Conservation (phyloP, 2,797 vertebrate genomes). For the Chloroceryle amazona region DNA sequence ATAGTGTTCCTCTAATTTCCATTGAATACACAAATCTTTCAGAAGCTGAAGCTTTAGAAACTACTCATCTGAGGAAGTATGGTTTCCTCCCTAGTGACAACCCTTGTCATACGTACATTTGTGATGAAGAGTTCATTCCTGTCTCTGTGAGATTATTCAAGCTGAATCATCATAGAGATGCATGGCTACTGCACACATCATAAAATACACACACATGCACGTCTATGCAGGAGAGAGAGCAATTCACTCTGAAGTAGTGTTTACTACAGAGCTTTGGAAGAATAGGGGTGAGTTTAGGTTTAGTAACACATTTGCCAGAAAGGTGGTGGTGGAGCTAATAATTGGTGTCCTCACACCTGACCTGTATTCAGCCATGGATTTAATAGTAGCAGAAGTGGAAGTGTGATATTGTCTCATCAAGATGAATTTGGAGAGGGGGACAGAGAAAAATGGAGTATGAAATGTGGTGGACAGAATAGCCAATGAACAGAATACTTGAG, state of each 20-base stretch:
- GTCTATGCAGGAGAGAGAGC: not conserved
- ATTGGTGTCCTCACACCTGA: not conserved
- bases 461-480: not conserved
- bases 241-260: not conserved
- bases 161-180: rapidly evolving
- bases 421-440: not conserved
- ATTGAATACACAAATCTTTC: not conserved
- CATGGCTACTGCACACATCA: not conserved
- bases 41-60: not conserved
- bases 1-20: not conserved
- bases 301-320: not conserved
- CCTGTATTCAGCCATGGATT: not conserved
- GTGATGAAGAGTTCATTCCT: not conserved
- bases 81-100: not conserved
- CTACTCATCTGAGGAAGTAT: not conserved
- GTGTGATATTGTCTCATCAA: not conserved
- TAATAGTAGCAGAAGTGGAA: not conserved
- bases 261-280: not conserved
- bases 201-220: no score
- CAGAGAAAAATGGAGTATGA: not conserved
- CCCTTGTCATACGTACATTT: rapidly evolving
- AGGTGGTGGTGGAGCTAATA: not conserved
- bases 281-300: not conserved
- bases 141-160: not conserved
- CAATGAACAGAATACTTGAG: not conserved